Conservation (phyloP, 2,797 vertebrate species). For the Phaenicophaeus curvirostris region DNA sequence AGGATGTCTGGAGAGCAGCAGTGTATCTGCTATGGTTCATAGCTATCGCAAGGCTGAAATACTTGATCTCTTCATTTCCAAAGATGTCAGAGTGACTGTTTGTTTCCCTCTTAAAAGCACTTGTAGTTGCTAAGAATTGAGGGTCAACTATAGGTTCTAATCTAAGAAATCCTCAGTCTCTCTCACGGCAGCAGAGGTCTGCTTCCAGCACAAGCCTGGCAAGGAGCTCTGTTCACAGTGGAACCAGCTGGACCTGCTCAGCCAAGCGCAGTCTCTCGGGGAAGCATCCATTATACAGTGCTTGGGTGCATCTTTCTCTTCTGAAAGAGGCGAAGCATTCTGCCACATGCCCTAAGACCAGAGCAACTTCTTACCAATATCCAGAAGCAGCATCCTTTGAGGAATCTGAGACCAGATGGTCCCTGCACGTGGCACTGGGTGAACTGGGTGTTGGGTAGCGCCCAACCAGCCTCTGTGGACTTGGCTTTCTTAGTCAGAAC, state of each 20-base stretch:
- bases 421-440: background rate
- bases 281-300: no score
- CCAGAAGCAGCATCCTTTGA: background rate
- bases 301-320: fast-evolving
- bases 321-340: background rate
- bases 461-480: background rate
- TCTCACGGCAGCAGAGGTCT: background rate
- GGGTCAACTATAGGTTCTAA: background rate
- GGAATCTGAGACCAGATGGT: background rate
- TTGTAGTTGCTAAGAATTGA: background rate
- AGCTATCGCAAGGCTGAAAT: background rate
- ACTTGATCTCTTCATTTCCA: background rate
- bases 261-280: background rate
- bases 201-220: background rate
- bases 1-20: background rate
- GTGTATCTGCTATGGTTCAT: background rate
- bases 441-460: background rate
- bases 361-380: fast-evolving
- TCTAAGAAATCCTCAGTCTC: background rate
- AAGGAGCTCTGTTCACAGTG: fast-evolving
- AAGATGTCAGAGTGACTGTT: background rate
- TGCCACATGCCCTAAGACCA: fast-evolving
- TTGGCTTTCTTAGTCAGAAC: background rate
- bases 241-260: background rate
- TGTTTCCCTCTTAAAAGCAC: background rate